Percentiles rank a stretch among this genome's conserved stretches.
Evolutionary conservation across 2,113 vertebrate species (phyloP).

Genomic region (Macroglossus sobrinus): DNA sequence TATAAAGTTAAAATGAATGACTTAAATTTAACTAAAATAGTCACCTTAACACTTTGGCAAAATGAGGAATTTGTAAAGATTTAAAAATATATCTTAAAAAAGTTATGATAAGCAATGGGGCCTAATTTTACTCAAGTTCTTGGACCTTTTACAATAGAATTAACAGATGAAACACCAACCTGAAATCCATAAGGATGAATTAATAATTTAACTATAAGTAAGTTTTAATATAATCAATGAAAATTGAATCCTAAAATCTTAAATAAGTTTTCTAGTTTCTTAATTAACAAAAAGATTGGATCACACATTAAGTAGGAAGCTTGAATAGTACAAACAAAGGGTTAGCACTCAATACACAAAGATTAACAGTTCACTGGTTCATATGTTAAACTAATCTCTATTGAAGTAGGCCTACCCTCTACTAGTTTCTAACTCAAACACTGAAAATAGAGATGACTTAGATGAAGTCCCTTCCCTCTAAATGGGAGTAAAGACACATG

Average conservation of each 20-base stretch:
- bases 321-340: background rate
- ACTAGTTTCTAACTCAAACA: constrained; percentile 1
- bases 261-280: background rate
- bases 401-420: background rate
- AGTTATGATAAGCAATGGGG: background rate
- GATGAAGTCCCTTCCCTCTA: background rate
- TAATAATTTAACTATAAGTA: background rate
- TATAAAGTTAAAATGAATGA: background rate
- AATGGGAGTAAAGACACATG: background rate
- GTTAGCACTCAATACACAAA: background rate
- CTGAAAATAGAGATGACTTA: constrained; percentile 13
- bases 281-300: background rate
- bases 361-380: background rate
- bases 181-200: background rate
- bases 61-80: background rate
- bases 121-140: background rate
- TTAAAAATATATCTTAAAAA: background rate
- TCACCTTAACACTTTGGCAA: background rate
- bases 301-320: constrained; percentile 27
- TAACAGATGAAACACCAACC: background rate
- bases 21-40: background rate
- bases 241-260: background rate
- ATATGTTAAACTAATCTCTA: constrained; percentile 23
- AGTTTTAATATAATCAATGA: background rate
- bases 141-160: background rate